These are phyloP conservation scores for Edolisoma coerulescens DNA, from an alignment of 2,113 vertebrate species.

Conservation along the genomic window DNA sequence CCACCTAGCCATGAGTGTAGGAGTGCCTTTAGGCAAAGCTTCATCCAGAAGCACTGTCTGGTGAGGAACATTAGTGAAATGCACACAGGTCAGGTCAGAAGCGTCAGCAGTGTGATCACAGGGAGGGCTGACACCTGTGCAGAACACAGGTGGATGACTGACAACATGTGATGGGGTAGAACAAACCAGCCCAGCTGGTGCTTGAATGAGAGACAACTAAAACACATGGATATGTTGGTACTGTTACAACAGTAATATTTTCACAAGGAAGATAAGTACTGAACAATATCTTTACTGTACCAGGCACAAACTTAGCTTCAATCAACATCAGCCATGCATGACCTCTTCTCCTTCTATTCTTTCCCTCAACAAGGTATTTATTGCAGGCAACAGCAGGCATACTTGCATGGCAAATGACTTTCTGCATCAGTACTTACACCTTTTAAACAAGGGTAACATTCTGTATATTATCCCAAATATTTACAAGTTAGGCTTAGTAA, in stretches of 20 bases:
- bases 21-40: neutral
- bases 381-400: neutral
- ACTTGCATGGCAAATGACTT: neutral
- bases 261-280: neutral
- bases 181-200: neutral
- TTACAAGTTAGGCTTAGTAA: neutral
- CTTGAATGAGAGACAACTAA: neutral
- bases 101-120: neutral
- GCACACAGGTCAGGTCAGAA: neutral
- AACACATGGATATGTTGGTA: neutral
- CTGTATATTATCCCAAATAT: neutral
- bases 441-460: neutral
- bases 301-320: neutral
- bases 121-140: neutral
- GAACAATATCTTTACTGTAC: conserved; percentile 22
- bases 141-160: neutral
- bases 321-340: neutral
- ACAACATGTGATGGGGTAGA: neutral
- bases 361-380: neutral
- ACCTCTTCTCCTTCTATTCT: neutral
- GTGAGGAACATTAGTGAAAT: neutral
- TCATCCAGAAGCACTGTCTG: neutral
- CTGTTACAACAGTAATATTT: conserved; percentile 34
- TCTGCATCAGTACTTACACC: neutral
- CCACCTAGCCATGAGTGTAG: neutral